phyloP scores from a whole-genome alignment of 2,888 invertebrate genomes.

The Hesperia comma region DNA sequence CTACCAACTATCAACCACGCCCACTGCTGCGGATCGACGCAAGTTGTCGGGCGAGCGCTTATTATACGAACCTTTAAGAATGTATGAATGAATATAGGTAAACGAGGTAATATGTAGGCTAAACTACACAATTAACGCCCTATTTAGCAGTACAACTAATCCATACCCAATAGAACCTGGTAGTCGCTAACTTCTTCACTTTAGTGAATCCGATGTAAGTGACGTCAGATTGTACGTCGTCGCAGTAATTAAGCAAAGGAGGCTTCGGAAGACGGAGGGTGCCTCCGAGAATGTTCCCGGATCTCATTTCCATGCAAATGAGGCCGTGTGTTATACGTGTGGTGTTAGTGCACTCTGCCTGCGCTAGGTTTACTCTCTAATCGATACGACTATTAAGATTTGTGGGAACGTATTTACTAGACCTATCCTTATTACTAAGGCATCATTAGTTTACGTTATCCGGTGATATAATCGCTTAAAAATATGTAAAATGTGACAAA shows the following conservation, averaged over 20 bases:
- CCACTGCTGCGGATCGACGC: no score
- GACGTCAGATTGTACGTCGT: constrained; percentile 61
- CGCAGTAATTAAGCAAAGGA: constrained; percentile 80
- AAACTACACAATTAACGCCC: no score
- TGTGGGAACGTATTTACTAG: constrained; percentile 6
- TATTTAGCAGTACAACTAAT: no score
- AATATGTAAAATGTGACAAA: no score
- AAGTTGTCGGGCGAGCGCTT: no score
- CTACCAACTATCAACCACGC: no score
- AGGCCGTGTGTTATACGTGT: constrained; percentile 69
- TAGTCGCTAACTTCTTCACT: neutral
- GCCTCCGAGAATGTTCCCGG: constrained; percentile 71
- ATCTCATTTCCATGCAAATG: constrained; percentile 83
- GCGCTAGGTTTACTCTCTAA: constrained; percentile 19
- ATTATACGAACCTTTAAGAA: no score
- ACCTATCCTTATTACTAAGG: neutral
- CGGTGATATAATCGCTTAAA: no score
- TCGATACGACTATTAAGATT: constrained; percentile 15
- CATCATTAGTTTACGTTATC: no score
- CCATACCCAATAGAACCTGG: neutral
- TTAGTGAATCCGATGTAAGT: constrained; percentile 15
- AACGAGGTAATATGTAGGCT: no score
- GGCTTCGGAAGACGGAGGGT: constrained; percentile 70
- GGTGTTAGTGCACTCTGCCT: constrained; percentile 51
- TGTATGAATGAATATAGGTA: no score